phyloP scores from a whole-genome alignment of 1,140 invertebrate species.

The Ceratitis capitata region DNA sequence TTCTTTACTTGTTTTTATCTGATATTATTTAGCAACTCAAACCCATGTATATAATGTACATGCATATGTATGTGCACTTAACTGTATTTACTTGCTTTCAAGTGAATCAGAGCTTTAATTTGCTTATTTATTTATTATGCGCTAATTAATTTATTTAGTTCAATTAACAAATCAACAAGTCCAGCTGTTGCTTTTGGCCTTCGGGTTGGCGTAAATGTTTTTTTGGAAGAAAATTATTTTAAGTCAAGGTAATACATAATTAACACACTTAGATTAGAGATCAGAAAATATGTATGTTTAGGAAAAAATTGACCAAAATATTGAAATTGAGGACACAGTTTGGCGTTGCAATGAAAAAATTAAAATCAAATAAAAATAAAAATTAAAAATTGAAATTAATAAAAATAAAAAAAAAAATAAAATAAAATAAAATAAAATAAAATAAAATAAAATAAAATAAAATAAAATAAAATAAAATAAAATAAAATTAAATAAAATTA shows the following conservation, averaged over 20 bases:
- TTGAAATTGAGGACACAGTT: too few relatives aligned
- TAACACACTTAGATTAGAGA: too few relatives aligned
- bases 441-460: too few relatives aligned
- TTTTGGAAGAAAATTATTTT: background rate
- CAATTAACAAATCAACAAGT: slow-evolving; percentile 21
- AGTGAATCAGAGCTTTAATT: background rate
- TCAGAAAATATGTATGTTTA: too few relatives aligned
- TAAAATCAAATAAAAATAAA: too few relatives aligned
- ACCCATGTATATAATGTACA: background rate
- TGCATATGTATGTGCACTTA: background rate
- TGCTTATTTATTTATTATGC: background rate
- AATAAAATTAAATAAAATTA: too few relatives aligned
- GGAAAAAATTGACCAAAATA: too few relatives aligned
- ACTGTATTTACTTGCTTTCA: background rate
- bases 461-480: too few relatives aligned
- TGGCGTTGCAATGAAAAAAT: too few relatives aligned
- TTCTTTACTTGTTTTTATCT: background rate
- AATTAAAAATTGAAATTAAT: too few relatives aligned
- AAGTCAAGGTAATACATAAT: slow-evolving; percentile 10
- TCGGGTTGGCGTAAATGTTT: background rate
- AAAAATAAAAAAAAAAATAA: too few relatives aligned
- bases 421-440: too few relatives aligned
- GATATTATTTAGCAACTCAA: background rate
- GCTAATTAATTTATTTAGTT: slow-evolving; percentile 28
- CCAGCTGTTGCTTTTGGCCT: background rate